Evolutionary conservation across 2,797 vertebrate species (phyloP), one percentile per base, ranked within the genome.

Genomic region (Carcharodon carcharias): DNA sequence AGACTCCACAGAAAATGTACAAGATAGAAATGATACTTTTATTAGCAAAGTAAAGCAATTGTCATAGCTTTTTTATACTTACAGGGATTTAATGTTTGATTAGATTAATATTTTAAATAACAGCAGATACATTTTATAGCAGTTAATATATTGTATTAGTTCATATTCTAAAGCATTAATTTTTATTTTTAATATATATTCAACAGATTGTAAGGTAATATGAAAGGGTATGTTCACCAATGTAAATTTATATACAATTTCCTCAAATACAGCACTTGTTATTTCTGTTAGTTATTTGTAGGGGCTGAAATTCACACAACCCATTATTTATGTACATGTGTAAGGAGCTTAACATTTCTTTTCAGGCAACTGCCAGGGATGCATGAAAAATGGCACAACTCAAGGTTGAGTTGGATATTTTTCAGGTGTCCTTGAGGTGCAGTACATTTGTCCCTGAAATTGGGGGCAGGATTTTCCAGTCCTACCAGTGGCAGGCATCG

Each of bases 1-100:
- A 96, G 94, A 97, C 94, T 97, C 96, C 97, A 97, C 97, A 97
- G 97, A 97, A 97, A 97, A 97, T 97, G 97, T 97, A 97, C 97
- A 97, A 97, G 96, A 97, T 97, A 96, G 97, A 21, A 96, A 69
- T 82, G 63, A 71, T 96, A 97, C 97, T 96, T 97, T 96, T 97
- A 96, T 97, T 94, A 97, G 96, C 97, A 97, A 97, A 95, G 23
- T 87, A 94, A 96, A 96, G 97, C 97, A 97, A 97, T 97, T 96
- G 97, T 97, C 96, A 96, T 97, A 97, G 96, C 97, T 97, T 97
- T 97, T 97, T 80, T 35, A 50, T 40, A 16, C n/a, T 54, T 61
- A 92, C 45, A 93, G 65, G 67, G 28, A 54, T 88, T 77, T 58
- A 96, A 89, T 40, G 88, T 58, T 92, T 73, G 45, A 95, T 95